Base-by-base conservation (phyloP, 2,888 invertebrate species). In the Idaea aversata region DNA sequence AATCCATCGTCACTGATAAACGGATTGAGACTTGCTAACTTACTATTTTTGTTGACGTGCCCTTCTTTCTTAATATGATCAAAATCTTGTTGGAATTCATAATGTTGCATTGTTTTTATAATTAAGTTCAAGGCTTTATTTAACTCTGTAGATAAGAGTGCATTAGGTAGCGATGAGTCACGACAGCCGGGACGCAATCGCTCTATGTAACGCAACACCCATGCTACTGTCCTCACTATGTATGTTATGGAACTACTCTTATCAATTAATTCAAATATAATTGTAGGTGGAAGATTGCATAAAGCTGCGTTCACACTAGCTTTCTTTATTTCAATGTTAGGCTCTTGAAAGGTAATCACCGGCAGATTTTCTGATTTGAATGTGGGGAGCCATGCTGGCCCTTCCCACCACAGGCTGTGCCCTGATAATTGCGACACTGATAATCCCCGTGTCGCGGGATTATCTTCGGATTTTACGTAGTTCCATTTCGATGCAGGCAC, bases 401-500 rank as follows among this genome's bases (percentile, higher is more conserved):
- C 36, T 6, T 36, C 6, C 6, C 36, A 36, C 36, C 36, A 36
- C 36, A 36, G 6, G 6, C 36, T 36, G 36, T 36, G 36, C 36
- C 36, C 36, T 36, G 36, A 36, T 6, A 36, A 36, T 36, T 36
- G 36, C 6, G 36, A 36, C 4, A 36, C 36, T 5, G 36, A 36
- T 36, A 36, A 6, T 4, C 36, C 36, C 4, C 36, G 36, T 36
- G 36, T 36, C 36, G 36, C 36, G 36, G 36, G 36, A 36, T 36
- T 36, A 5, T 5, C 6, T 6, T 36, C 36, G 4, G 36, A 5
- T 36, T 36, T 36, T 5, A 36, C 36, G 36, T 36, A 36, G 6
- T 36, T 4, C 36, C 36, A 36, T 36, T 36, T 4, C 36, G 36
- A 36, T 36, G 36, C 36, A 3, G 69, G 69, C 10, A 72, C 67